Evolutionary conservation across 2,797 vertebrate genomes (phyloP).

Genomic region (Ispidina picta): DNA sequence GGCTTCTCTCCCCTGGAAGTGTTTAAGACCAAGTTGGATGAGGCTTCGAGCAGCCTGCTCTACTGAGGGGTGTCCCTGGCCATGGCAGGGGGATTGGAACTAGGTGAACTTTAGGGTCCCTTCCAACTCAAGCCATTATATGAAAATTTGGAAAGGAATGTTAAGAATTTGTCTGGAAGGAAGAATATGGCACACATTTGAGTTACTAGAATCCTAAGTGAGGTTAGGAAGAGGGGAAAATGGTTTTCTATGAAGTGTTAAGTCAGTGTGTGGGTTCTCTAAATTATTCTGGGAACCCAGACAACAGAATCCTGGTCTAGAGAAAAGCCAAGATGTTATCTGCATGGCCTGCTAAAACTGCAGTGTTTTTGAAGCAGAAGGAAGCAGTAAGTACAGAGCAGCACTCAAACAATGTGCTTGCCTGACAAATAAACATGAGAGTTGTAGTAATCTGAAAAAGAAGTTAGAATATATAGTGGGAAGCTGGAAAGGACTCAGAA

Average conservation of each 20-base stretch:
- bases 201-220: neutral
- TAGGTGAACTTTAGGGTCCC: no score
- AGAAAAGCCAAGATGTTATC: neutral
- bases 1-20: no score
- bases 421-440: neutral
- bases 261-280: neutral
- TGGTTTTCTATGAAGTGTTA: neutral
- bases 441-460: neutral
- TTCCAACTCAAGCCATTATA: no score
- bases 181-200: neutral
- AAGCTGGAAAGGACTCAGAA: neutral
- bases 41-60: no score
- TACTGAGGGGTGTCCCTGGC: no score
- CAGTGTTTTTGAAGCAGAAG: neutral
- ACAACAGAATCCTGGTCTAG: neutral
- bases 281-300: neutral
- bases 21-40: no score
- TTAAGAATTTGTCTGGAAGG: neutral
- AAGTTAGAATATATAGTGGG: neutral
- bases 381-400: neutral
- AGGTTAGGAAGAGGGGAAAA: neutral
- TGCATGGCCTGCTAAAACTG: neutral
- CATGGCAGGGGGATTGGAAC: no score
- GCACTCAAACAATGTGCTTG: neutral
- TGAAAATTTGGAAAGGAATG: neutral